Conservation (phyloP, 2,797 vertebrate genomes). For the Sandelia bainsii region DNA sequence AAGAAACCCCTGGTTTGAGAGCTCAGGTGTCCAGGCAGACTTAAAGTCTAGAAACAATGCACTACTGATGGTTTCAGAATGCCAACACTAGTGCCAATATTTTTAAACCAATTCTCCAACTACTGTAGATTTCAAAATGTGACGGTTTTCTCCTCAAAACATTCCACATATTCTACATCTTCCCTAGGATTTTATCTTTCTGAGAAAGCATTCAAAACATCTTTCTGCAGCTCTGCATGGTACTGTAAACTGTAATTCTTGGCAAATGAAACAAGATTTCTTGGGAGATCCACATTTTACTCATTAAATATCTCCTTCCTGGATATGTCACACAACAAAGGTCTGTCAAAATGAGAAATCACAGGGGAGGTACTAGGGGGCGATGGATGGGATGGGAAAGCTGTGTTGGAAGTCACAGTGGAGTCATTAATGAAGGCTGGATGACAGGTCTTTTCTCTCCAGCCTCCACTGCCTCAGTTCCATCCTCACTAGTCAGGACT, state of each 20-base stretch:
- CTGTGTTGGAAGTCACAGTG: slow-evolving; percentile 46
- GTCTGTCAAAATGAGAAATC: slow-evolving; percentile 16
- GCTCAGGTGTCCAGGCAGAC: slow-evolving; percentile 73
- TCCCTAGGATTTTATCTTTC: background rate
- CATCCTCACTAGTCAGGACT: slow-evolving; percentile 33
- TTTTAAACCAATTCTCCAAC: slow-evolving; percentile 18
- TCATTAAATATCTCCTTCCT: background rate
- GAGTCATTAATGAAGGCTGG: slow-evolving; percentile 47
- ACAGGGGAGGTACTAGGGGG: background rate
- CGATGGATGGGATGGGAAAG: slow-evolving; percentile 32
- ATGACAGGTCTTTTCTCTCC: slow-evolving; percentile 60
- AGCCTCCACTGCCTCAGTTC: slow-evolving; percentile 5
- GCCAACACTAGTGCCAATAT: background rate
- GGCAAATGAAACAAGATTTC: too few species aligned
- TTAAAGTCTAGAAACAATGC: slow-evolving; percentile 26
- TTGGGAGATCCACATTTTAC: background rate
- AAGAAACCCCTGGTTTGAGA: slow-evolving; percentile 71
- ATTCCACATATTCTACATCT: too few species aligned
- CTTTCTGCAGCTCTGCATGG: background rate
- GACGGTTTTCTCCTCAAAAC: too few species aligned
- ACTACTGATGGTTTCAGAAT: background rate
- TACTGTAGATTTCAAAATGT: background rate
- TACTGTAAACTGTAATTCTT: background rate
- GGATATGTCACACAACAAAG: background rate
- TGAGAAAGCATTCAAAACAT: background rate